phyloP scores from a whole-genome alignment of 2,888 invertebrate species.

The Lamellibrachia columna region DNA sequence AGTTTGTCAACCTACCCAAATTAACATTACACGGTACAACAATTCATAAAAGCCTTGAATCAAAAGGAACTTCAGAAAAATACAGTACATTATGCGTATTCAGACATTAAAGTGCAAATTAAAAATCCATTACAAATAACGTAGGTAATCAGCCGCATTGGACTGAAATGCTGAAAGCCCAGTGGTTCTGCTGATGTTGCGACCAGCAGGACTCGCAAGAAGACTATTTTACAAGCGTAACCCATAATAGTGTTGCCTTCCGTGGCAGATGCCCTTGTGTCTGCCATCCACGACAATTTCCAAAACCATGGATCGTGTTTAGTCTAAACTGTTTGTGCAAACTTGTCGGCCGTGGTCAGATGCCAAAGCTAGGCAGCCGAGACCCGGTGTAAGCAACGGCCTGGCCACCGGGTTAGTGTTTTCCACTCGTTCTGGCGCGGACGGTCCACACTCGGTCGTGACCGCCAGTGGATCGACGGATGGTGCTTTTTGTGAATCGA shows the following conservation, averaged over 20 bases:
- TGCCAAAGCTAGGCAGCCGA: neutral
- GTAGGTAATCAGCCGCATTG: neutral
- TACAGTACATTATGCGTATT: conserved; percentile 1
- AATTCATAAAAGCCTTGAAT: neutral
- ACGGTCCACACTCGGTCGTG: neutral
- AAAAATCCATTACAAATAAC: neutral
- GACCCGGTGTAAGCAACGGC: neutral
- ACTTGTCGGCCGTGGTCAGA: neutral
- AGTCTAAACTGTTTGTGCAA: neutral
- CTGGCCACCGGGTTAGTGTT: neutral
- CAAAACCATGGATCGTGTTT: neutral
- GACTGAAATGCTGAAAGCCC: neutral
- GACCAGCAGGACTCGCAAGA: neutral
- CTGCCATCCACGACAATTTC: neutral
- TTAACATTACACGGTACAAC: neutral
- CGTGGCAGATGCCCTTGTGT: neutral
- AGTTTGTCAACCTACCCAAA: neutral
- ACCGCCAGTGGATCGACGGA: neutral
- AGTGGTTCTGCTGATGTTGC: neutral
- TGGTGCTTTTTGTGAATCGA: neutral
- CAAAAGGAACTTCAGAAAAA: neutral
- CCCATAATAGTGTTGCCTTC: neutral
- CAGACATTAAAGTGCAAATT: neutral
- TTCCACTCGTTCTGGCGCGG: neutral
- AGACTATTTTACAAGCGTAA: neutral